phyloP scores from a whole-genome alignment of 2,888 invertebrate species.

The Acanthosepion lycidas region DNA sequence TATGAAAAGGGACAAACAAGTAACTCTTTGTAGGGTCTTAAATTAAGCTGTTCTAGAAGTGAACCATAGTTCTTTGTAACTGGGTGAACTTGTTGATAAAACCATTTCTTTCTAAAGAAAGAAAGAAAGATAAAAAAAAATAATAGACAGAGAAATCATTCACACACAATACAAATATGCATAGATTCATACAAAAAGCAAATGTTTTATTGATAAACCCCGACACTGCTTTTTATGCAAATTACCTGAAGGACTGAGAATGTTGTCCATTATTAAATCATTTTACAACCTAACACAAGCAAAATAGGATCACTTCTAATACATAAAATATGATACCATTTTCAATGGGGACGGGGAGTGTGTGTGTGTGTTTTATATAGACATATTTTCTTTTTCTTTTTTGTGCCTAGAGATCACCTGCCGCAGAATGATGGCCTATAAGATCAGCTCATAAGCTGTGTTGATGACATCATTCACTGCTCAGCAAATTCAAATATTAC shows the following conservation, averaged over 20 bases:
- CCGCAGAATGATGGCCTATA: no score
- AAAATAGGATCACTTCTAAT: not conserved
- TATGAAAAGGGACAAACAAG: not conserved
- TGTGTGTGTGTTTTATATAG: no score
- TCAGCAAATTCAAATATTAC: no score
- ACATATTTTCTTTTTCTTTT: no score
- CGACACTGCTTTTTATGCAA: not conserved
- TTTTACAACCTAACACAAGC: not conserved
- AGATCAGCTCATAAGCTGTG: no score
- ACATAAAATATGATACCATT: no score
- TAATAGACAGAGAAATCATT: not conserved
- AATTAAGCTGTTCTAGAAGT: not conserved
- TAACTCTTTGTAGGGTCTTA: not conserved
- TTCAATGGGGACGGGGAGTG: no score
- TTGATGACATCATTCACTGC: no score
- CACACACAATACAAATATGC: not conserved
- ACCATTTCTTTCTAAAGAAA: not conserved
- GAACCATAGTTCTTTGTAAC: not conserved
- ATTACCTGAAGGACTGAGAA: not conserved
- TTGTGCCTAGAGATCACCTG: no score
- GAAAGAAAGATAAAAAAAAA: no score
- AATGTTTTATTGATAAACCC: not conserved
- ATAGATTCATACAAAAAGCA: not conserved
- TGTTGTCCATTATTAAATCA: not conserved
- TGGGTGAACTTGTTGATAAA: conserved; percentile 33